phyloP scores from a whole-genome alignment of 2,797 vertebrate species.

The Brotogeris chrysoptera region DNA sequence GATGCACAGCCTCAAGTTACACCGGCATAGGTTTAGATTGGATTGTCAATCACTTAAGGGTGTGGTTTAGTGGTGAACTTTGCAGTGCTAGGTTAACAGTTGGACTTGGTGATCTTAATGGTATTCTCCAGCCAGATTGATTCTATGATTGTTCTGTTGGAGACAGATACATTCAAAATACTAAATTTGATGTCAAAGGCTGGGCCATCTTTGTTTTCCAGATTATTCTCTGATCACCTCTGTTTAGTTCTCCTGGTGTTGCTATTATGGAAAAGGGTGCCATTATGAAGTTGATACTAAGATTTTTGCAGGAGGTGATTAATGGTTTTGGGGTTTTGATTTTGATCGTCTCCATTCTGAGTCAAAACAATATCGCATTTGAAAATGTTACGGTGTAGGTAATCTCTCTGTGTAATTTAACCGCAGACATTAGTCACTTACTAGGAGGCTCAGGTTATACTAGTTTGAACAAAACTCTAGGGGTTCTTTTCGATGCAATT shows the following conservation, averaged over 20 bases:
- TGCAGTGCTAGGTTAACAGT: background rate
- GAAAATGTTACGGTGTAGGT: background rate
- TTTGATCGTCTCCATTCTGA: background rate
- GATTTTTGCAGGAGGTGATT: background rate
- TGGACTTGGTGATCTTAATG: rapidly evolving
- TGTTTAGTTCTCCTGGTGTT: background rate
- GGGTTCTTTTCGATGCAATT: background rate
- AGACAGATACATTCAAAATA: background rate
- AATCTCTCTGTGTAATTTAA: background rate
- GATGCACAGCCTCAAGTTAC: background rate
- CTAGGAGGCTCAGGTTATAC: background rate
- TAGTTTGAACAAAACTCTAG: background rate
- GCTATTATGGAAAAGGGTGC: background rate
- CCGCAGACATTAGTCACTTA: background rate
- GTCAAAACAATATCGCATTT: background rate
- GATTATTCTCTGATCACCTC: background rate
- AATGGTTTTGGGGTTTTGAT: background rate
- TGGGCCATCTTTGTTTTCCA: background rate
- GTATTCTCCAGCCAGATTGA: background rate
- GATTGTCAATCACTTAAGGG: background rate
- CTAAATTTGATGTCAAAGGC: background rate
- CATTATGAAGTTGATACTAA: background rate
- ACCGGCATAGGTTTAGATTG: background rate
- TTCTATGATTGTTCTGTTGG: background rate
- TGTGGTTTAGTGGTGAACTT: background rate